A percentile compares a stretch with the other conserved stretches of the same genome.
phyloP scores from a whole-genome alignment of 2,797 vertebrate species.

The Enteromius thamalakanensis region DNA sequence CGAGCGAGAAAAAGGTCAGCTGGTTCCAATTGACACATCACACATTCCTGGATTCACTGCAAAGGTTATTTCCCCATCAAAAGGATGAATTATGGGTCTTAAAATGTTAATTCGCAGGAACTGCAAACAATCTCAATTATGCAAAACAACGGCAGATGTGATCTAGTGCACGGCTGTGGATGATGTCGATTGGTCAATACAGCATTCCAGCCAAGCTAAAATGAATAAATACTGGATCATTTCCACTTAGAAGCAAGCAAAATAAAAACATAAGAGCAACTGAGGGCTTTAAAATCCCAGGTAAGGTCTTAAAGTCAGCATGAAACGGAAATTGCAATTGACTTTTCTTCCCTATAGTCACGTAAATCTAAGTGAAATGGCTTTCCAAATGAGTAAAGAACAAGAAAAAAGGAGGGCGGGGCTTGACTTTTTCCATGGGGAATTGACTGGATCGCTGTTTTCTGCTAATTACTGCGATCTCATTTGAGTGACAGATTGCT shows the following conservation, averaged over 20 bases:
- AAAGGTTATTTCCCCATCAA: conserved; percentile 43
- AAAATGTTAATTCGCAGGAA: background rate
- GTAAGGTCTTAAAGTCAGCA: background rate
- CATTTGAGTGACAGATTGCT: conserved; percentile 2
- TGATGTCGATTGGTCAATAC: background rate
- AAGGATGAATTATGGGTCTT: conserved; percentile 31
- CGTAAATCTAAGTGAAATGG: background rate
- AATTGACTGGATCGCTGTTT: background rate
- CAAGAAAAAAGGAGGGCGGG: background rate
- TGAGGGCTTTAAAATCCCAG: background rate
- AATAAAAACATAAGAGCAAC: background rate
- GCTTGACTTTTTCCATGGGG: background rate
- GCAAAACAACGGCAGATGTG: conserved; percentile 16
- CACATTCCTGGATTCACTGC: conserved; percentile 30
- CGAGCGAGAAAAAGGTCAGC: conserved; percentile 43
- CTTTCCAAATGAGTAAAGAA: background rate
- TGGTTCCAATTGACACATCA: conserved; percentile 42
- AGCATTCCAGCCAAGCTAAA: background rate
- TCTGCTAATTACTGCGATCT: background rate
- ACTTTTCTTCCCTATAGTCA: background rate
- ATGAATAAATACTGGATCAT: background rate
- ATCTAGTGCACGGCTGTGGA: background rate
- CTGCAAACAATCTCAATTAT: conserved; percentile 14
- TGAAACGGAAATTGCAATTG: background rate
- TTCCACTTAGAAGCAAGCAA: background rate